Conservation (phyloP, 2,113 vertebrate genomes). For the Stegastes partitus region DNA sequence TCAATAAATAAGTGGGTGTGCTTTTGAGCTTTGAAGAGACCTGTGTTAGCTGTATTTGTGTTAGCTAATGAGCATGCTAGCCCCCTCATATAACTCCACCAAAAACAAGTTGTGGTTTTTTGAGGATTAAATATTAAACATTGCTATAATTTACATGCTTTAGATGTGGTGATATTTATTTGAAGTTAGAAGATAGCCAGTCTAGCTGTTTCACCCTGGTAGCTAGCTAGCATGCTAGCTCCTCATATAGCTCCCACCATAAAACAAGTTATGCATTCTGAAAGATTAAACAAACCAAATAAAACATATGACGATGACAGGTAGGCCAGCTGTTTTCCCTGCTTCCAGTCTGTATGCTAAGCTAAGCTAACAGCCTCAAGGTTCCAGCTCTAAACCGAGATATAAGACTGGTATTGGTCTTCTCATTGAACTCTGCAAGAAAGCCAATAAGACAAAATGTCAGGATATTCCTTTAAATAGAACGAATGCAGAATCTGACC, state of each 20-base stretch:
- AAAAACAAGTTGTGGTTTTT: too few species aligned
- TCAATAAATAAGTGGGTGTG: background rate
- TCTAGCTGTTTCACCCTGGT: background rate
- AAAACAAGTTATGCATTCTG: background rate
- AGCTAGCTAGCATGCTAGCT: background rate
- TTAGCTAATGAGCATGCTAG: too few species aligned
- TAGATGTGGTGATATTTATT: background rate
- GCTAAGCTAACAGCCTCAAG: background rate
- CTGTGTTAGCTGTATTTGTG: too few species aligned
- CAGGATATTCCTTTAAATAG: background rate
- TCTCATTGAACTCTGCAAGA: background rate
- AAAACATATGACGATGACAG: background rate
- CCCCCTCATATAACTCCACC: too few species aligned
- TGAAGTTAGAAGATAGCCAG: background rate
- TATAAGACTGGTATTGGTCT: background rate
- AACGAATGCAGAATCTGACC: background rate
- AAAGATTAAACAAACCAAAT: too few species aligned
- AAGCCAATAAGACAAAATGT: background rate
- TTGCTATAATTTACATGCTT: too few species aligned
- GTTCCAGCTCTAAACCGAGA: background rate
- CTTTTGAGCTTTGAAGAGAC: background rate
- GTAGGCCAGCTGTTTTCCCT: fast-evolving
- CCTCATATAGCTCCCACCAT: background rate
- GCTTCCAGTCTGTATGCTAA: background rate
- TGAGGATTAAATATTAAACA: too few species aligned